A percentile compares a stretch with the other conserved stretches of the same genome.
Evolutionary conservation across 2,888 invertebrate genomes (phyloP).

Genomic region (Antheraea assamensis): DNA sequence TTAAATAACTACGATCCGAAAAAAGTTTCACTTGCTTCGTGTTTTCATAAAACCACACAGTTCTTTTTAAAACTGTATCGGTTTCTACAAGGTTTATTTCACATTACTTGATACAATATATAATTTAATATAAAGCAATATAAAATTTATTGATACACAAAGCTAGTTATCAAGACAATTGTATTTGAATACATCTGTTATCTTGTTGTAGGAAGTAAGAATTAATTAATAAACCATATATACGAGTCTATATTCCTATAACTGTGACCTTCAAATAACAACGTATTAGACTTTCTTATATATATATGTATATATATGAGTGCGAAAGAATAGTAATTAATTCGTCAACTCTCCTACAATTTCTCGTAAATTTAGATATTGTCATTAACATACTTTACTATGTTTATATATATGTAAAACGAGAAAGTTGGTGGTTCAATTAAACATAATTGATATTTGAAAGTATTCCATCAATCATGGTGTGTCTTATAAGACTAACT

Average conservation of each 20-base stretch:
- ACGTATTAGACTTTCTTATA: neutral
- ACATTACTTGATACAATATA: neutral
- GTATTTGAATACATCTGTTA: neutral
- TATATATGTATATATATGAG: neutral
- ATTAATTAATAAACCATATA: neutral
- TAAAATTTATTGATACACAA: neutral
- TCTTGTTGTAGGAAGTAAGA: neutral
- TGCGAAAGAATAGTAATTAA: neutral
- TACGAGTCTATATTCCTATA: neutral
- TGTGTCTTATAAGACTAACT: neutral
- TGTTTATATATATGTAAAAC: neutral
- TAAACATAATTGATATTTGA: neutral
- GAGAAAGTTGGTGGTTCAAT: neutral
- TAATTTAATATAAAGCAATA: neutral
- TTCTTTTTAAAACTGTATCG: neutral
- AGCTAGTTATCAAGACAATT: neutral
- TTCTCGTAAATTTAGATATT: too few species aligned
- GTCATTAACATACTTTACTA: too few species aligned
- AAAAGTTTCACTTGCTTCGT: too few species aligned
- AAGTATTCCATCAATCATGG: neutral
- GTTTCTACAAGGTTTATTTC: neutral
- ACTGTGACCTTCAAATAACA: neutral
- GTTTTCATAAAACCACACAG: too few species aligned
- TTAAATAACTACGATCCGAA: too few species aligned
- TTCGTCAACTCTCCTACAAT: neutral